Base-by-base conservation (phyloP, 2,113 vertebrate species). In the Siniperca chuatsi region DNA sequence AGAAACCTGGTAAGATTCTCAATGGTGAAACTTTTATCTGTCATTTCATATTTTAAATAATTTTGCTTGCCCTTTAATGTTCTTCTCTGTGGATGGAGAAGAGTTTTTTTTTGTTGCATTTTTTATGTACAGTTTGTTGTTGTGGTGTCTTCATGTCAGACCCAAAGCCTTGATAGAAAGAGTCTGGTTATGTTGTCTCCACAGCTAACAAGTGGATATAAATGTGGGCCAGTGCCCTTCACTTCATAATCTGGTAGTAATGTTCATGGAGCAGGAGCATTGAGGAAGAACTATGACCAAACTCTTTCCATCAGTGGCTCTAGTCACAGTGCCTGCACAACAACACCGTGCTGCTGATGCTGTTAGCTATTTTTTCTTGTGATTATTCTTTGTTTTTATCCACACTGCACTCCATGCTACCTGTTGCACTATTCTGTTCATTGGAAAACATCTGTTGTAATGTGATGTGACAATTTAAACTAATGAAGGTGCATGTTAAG, bases 1-100 rank as follows among this genome's bases (percentile, higher is more conserved):
- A 95, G 85, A 96, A 95, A 89, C 94, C 96, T 76, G 95, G 96
- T 96, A 93, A 96, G 96, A 72, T 86, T 68, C 72, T 78, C 58
- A 77, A 81, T 74, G 74, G 62, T 86, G 60, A 88, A 75, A 71
- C 68, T 71, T 77, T 44, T 68, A 71, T 81, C 50, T 81, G 46
- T 88, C 85, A 88, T 84, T 81, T 83, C 91, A 92, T 82, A 52
- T 79, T 83, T 88, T 61, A 55, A 52, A 65, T 83, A 25, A 70
- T 75, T 89, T 83, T 89, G 88, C 88, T 73, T 89, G 86, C 89
- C 75, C 82, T 67, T 71, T n/a, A 70, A 72, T 73, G 25, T 75
- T 54, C 54, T 48, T 81, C 54, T 77, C 50, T 77, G 50, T 90
- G 68, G 85, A 61, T 54, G 64, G 67, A 86, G 50, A 84, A 55